A percentile compares a stretch with the other conserved stretches of the same genome.
These are phyloP conservation scores for Cyanocitta stelleri DNA, from an alignment of 2,113 vertebrate genomes.

Conservation along the genomic window DNA sequence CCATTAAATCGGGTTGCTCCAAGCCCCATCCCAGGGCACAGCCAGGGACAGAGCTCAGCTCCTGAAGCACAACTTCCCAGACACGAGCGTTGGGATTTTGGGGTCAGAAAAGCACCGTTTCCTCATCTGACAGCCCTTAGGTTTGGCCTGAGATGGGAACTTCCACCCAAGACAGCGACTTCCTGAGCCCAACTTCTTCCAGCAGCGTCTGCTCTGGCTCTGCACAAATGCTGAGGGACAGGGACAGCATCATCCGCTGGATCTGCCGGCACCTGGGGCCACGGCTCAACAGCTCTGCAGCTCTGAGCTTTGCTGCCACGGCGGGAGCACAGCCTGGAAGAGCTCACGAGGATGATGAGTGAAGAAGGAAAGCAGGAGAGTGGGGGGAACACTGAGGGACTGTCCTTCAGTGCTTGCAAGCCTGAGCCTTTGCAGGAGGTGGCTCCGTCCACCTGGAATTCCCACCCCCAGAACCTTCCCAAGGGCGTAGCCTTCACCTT, in stretches of 20 bases:
- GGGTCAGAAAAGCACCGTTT: rapidly evolving
- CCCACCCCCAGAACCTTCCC: not conserved
- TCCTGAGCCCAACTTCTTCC: rapidly evolving
- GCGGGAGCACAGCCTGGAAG: not conserved
- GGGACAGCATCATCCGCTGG: not conserved
- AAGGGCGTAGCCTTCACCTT: not conserved
- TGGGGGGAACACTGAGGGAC: rapidly evolving
- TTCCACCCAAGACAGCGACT: rapidly evolving
- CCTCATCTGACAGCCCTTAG: not conserved
- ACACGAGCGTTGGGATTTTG: rapidly evolving
- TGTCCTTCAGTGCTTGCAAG: not conserved
- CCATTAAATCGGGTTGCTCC: not conserved
- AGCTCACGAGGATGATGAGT: rapidly evolving
- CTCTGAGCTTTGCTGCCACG: not conserved
- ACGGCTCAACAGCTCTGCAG: rapidly evolving
- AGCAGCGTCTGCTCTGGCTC: not conserved
- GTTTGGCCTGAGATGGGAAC: rapidly evolving
- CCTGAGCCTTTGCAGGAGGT: not conserved
- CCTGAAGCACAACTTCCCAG: rapidly evolving
- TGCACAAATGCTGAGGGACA: rapidly evolving
- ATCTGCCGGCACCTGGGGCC: rapidly evolving
- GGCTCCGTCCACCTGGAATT: not conserved
- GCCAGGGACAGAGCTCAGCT: not conserved
- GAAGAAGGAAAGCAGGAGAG: not conserved
- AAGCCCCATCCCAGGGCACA: no score